These are phyloP conservation scores for Lapara coniferarum DNA, from an alignment of 2,888 invertebrate species.

Conservation along the genomic window DNA sequence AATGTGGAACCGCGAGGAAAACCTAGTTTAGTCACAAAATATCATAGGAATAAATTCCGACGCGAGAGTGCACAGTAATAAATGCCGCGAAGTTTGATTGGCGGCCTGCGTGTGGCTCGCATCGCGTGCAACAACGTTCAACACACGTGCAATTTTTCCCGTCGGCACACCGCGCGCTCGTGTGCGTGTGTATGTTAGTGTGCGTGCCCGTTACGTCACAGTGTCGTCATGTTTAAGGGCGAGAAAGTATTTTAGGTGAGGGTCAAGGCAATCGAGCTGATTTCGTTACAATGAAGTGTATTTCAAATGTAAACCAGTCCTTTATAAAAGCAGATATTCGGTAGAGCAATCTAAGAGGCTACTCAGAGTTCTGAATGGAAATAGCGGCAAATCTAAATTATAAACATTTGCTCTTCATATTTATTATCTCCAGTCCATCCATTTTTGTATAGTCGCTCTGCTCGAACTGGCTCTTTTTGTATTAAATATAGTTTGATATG, in stretches of 20 bases:
- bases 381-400: no score
- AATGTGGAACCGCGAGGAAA: neutral
- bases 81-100: slow-evolving; percentile 46
- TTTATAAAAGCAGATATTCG: no score
- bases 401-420: no score
- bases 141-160: slow-evolving; percentile 43
- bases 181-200: slow-evolving; percentile 33
- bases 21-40: no score
- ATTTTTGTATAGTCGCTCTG: no score
- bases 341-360: no score
- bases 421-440: no score
- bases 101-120: slow-evolving; percentile 60
- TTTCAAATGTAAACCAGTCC: neutral
- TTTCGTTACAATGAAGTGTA: neutral
- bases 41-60: neutral
- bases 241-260: neutral
- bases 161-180: slow-evolving; percentile 37
- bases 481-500: no score
- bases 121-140: slow-evolving; percentile 64
- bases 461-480: no score
- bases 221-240: slow-evolving; percentile 3
- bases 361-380: no score
- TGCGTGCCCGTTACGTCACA: slow-evolving; percentile 14
- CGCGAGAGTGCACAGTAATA: slow-evolving; percentile 52
- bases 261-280: neutral